Conservation (phyloP, 1,140 invertebrate species). For the Apis laboriosa region DNA sequence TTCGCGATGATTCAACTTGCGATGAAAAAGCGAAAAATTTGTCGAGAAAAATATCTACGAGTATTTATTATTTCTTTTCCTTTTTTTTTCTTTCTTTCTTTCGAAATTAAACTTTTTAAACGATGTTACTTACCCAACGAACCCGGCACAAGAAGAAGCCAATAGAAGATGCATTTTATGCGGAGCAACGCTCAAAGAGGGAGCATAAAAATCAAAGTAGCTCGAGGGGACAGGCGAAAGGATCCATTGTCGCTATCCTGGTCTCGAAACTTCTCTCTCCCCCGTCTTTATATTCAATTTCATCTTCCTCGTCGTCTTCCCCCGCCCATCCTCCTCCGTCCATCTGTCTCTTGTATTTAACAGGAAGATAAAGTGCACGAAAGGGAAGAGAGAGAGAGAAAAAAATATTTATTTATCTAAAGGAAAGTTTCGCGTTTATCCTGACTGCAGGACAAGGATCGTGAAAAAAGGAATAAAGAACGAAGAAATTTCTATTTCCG, state of each 20-base stretch:
- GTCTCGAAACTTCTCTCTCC: background rate
- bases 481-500: slow-evolving; percentile 55
- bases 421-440: slow-evolving; percentile 40
- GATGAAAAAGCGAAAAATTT: too few relatives aligned
- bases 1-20: too few relatives aligned
- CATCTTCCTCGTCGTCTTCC: background rate
- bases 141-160: background rate
- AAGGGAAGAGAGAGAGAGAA: background rate
- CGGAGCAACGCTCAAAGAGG: background rate
- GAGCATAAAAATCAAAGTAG: background rate
- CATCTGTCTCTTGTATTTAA: slow-evolving; percentile 13
- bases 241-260: background rate
- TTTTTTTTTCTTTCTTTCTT: too few relatives aligned
- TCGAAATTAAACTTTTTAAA: too few relatives aligned
- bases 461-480: slow-evolving; percentile 41
- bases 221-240: background rate
- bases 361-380: background rate
- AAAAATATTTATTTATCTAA: slow-evolving; percentile 49
- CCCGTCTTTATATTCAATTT: slow-evolving; percentile 36
- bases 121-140: too few relatives aligned
- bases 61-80: too few relatives aligned
- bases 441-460: slow-evolving; percentile 26
- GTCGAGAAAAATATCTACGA: too few relatives aligned
- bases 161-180: background rate
- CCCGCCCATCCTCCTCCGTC: too few relatives aligned